Evolutionary conservation across 2,888 invertebrate species (phyloP).

Genomic region (Leucania comma): DNA sequence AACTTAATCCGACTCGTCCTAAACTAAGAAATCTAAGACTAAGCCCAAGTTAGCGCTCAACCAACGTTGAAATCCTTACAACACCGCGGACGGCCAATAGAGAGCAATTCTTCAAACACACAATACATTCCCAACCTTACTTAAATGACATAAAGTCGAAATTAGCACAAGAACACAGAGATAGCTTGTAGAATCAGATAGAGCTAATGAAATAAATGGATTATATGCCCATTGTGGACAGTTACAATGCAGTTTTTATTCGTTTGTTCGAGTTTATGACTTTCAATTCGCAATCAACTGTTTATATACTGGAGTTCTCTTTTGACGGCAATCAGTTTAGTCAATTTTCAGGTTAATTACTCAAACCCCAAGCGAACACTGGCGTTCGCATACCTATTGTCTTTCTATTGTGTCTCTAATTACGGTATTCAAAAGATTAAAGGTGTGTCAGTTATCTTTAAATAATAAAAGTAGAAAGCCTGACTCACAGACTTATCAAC

Average conservation of each 20-base stretch:
- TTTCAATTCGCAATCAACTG: constrained; percentile 56
- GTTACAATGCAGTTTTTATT: constrained; percentile 62
- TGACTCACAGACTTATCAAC: too few species aligned
- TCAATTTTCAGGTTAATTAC: too few species aligned
- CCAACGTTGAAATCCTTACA: constrained; percentile 73
- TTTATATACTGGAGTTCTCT: constrained; percentile 40
- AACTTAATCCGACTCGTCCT: constrained; percentile 33
- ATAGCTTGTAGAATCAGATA: constrained; percentile 57
- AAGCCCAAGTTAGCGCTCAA: constrained; percentile 60
- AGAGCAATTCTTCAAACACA: constrained; percentile 57
- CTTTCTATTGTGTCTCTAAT: too few species aligned
- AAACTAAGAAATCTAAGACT: constrained; percentile 46
- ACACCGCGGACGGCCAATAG: constrained; percentile 68
- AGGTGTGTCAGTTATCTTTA: background rate
- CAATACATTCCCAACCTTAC: constrained; percentile 50
- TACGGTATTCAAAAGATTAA: too few species aligned
- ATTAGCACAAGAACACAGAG: background rate
- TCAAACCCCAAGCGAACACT: too few species aligned
- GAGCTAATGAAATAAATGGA: constrained; percentile 76
- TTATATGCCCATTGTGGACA: constrained; percentile 68
- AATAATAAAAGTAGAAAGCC: too few species aligned
- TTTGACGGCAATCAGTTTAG: constrained; percentile 16
- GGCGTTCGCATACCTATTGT: too few species aligned
- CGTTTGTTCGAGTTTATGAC: constrained; percentile 56
- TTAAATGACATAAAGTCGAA: constrained; percentile 17